A percentile compares a stretch with the other conserved stretches of the same genome.
phyloP scores from a whole-genome alignment of 2,113 vertebrate genomes.

The Bubo scandiacus region DNA sequence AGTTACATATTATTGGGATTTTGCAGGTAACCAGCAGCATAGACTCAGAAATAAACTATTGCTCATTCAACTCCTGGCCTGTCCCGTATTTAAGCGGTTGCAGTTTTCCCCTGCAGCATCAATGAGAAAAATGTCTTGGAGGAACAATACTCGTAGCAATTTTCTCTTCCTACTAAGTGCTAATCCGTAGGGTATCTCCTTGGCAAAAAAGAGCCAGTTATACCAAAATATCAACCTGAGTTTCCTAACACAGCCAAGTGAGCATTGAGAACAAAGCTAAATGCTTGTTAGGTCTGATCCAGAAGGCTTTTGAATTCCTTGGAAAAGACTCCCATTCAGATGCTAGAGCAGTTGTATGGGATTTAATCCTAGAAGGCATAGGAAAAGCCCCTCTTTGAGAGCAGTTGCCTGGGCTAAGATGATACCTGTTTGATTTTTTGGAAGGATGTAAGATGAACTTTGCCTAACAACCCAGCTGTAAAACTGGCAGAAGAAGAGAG shows the following conservation, averaged over 20 bases:
- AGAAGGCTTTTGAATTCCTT: neutral
- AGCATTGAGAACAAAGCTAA: slow-evolving; percentile 6
- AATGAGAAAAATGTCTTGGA: neutral
- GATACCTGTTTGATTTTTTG: slow-evolving; percentile 20
- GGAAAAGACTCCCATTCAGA: neutral
- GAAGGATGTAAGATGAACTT: neutral
- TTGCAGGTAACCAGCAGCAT: neutral
- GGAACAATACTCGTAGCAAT: neutral
- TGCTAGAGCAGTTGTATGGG: neutral
- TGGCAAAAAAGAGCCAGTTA: neutral
- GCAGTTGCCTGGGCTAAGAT: neutral
- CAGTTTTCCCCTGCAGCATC: neutral
- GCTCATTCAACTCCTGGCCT: neutral
- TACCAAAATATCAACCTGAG: neutral
- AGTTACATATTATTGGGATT: neutral
- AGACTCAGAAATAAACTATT: neutral
- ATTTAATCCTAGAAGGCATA: neutral
- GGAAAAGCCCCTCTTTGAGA: neutral
- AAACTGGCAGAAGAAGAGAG: neutral
- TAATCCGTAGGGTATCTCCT: neutral
- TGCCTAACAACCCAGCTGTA: slow-evolving; percentile 8
- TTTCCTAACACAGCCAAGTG: neutral
- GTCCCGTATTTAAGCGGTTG: neutral
- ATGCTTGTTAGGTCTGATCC: neutral
- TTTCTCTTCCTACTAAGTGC: neutral